A percentile compares a stretch with the other conserved stretches of the same genome.
phyloP scores from a whole-genome alignment of 1,140 invertebrate species.

The Drosophila varians region DNA sequence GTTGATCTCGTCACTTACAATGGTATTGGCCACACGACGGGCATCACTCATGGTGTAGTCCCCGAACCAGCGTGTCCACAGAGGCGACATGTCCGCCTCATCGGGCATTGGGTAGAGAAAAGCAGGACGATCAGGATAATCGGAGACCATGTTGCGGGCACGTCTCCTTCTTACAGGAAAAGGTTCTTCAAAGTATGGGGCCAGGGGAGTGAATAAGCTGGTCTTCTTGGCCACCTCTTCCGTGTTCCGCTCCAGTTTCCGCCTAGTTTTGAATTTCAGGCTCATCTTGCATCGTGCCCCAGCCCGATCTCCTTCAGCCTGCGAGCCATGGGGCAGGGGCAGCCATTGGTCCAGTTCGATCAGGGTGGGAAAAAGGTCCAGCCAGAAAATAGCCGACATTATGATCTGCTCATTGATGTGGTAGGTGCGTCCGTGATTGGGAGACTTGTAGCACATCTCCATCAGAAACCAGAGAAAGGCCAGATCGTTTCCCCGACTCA shows the following conservation, averaged over 20 bases:
- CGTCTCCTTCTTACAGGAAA: not conserved
- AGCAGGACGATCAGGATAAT: slow-evolving; percentile 5
- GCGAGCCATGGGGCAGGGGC: slow-evolving; percentile 40
- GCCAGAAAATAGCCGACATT: slow-evolving; percentile 61
- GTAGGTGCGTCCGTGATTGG: slow-evolving; percentile 18
- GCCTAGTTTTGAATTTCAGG: not conserved
- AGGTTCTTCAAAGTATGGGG: slow-evolving; percentile 45
- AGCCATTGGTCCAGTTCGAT: slow-evolving; percentile 60
- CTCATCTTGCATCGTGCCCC: not conserved
- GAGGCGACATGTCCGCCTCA: not conserved
- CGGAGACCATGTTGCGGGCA: not conserved
- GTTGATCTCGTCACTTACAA: slow-evolving; percentile 37
- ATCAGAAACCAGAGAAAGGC: slow-evolving; percentile 75
- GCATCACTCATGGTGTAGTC: not conserved
- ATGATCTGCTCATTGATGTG: slow-evolving; percentile 66
- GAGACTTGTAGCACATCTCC: slow-evolving; percentile 62
- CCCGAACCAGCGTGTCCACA: slow-evolving; percentile 54
- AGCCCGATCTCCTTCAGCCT: not conserved
- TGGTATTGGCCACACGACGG: slow-evolving; percentile 4
- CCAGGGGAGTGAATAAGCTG: not conserved
- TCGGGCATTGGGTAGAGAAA: not conserved
- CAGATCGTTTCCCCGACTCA: slow-evolving; percentile 60
- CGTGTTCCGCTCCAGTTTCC: not conserved
- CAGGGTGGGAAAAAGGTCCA: slow-evolving; percentile 63
- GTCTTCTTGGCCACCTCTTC: not conserved